Conservation (phyloP, 2,888 invertebrate species). For the Odontocolon sp. region DNA sequence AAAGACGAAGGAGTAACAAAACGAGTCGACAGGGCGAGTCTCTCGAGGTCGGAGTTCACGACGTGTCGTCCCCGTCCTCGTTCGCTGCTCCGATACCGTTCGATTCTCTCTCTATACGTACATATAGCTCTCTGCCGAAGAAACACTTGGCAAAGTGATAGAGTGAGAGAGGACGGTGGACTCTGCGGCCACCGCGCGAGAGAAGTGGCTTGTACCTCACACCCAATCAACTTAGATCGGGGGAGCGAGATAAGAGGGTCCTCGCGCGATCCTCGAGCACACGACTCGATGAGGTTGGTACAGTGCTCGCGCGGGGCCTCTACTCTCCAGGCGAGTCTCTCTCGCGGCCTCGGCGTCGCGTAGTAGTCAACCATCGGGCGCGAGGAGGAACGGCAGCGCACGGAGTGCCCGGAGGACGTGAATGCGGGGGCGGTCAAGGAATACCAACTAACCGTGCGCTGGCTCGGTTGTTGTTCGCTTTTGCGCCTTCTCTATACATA, state of each 20-base stretch:
- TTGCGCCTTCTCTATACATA: constrained; percentile 37
- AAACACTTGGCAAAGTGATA: constrained; percentile 26
- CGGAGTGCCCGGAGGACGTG: constrained; percentile 39
- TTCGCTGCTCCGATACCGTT: constrained; percentile 46
- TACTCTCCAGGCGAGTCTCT: constrained; percentile 18
- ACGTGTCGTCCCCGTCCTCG: constrained; percentile 60
- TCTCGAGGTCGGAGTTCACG: constrained; percentile 53
- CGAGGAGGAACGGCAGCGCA: constrained; percentile 9
- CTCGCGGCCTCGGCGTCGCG: constrained; percentile 35
- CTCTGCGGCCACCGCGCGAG: constrained; percentile 71
- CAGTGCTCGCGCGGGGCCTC: constrained; percentile 2
- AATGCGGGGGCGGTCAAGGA: constrained; percentile 57
- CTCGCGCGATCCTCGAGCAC: constrained; percentile 55
- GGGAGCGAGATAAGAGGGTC: constrained; percentile 74
- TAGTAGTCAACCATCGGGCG: constrained; percentile 44
- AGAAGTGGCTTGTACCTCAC: constrained; percentile 78
- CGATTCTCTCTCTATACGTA: constrained; percentile 42
- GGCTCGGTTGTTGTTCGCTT: not conserved
- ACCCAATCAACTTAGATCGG: constrained; percentile 79
- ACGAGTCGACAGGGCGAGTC: constrained; percentile 38
- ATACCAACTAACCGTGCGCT: constrained; percentile 57
- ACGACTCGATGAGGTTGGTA: constrained; percentile 32
- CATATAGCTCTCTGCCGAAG: not conserved
- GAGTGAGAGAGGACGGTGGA: constrained; percentile 10
- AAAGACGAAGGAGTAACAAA: constrained; percentile 10